Conservation (phyloP, 2,797 vertebrate species). For the Mormyrus proboscirostris region DNA sequence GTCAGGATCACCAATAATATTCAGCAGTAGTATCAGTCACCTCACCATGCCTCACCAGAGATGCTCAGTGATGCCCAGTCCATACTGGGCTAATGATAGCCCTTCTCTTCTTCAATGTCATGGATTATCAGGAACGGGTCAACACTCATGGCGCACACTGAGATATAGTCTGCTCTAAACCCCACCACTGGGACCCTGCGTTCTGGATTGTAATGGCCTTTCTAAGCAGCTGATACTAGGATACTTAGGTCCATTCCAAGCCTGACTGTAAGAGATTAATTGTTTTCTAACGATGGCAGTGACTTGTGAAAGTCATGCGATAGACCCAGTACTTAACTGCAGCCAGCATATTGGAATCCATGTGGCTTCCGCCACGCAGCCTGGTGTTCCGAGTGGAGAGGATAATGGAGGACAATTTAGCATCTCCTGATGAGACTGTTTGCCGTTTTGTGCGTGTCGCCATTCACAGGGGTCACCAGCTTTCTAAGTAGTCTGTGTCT, state of each 20-base stretch:
- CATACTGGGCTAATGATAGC: background rate
- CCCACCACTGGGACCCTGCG: background rate
- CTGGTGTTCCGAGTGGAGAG: background rate
- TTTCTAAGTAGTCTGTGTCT: background rate
- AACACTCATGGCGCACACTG: background rate
- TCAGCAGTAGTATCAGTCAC: background rate
- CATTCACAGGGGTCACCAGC: background rate
- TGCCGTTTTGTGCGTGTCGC: background rate
- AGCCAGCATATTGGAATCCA: background rate
- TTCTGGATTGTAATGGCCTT: background rate
- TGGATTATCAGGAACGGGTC: background rate
- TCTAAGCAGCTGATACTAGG: background rate
- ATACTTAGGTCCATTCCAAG: background rate
- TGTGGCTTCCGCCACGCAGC: background rate
- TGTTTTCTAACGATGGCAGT: background rate
- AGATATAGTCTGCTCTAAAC: background rate
- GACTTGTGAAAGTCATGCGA: constrained; percentile 10
- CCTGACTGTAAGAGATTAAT: background rate
- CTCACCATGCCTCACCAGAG: background rate
- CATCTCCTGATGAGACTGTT: background rate
- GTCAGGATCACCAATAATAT: background rate
- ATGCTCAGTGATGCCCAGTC: background rate
- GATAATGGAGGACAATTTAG: constrained; percentile 13
- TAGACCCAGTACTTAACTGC: background rate
- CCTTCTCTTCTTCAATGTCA: background rate